phyloP scores from a whole-genome alignment of 2,113 vertebrate genomes.

The Pagrus major region DNA sequence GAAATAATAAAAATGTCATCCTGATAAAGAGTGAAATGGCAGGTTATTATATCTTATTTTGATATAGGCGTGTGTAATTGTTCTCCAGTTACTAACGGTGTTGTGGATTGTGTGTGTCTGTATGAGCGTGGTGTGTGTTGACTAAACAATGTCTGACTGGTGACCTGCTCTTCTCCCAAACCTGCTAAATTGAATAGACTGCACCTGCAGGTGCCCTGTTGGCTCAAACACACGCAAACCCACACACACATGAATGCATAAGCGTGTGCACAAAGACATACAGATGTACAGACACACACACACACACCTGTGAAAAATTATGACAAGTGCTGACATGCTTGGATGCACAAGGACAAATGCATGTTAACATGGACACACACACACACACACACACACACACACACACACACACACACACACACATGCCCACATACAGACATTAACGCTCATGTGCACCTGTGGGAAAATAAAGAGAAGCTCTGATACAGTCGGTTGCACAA shows the following conservation, averaged over 20 bases:
- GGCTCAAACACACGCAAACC: constrained; percentile 24
- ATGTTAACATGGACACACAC: constrained; percentile 32
- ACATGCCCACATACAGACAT: no score
- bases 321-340: constrained; percentile 29
- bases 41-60: neutral
- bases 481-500: constrained; percentile 56
- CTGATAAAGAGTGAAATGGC: neutral
- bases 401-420: neutral
- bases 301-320: constrained; percentile 37
- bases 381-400: neutral
- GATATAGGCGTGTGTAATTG: neutral
- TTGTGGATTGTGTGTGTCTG: neutral
- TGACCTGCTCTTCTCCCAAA: constrained; percentile 61
- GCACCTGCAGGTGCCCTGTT: constrained; percentile 52
- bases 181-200: constrained; percentile 65
- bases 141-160: constrained; percentile 65
- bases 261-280: neutral
- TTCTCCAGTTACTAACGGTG: constrained; percentile 2
- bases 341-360: constrained; percentile 60
- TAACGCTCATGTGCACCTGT: constrained; percentile 32
- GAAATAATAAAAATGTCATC: neutral
- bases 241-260: neutral
- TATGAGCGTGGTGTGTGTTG: constrained; percentile 43
- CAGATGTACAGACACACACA: neutral
- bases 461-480: constrained; percentile 49